A percentile compares a stretch with the other conserved stretches of the same genome.
Conservation (phyloP, 92 coral and sea anemone genomes). For the Virgularia gustaviana region DNA sequence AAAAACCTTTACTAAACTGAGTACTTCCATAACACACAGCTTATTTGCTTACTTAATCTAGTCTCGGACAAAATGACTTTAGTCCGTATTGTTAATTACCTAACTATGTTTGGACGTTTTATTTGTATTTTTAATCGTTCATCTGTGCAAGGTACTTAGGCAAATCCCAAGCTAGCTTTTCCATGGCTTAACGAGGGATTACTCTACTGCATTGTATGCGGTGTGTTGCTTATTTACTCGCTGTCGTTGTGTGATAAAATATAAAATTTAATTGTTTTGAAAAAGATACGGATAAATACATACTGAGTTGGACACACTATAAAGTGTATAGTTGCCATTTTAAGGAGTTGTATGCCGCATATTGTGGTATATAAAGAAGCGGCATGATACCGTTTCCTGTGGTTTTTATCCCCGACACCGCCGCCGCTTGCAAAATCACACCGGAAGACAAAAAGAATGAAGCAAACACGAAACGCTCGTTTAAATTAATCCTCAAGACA, state of each 20-base stretch:
- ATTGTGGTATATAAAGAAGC: conserved; percentile 17
- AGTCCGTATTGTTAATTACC: conserved; percentile 16
- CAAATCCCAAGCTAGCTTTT: conserved; percentile 13
- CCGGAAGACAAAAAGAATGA: conserved; percentile 11
- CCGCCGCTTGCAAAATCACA: conserved; percentile 9
- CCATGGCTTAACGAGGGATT: neutral
- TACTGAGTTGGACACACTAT: no score
- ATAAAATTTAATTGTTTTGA: no score
- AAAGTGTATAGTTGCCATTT: no score
- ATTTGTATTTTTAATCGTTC: conserved; percentile 27
- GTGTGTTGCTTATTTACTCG: neutral
- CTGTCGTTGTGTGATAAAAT: neutral
- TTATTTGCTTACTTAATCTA: conserved; percentile 30
- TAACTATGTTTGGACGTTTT: conserved; percentile 18
- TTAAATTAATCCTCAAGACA: no score
- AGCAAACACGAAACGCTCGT: no score
- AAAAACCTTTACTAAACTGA: no score
- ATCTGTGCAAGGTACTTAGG: conserved; percentile 13
- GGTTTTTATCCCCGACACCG: conserved; percentile 21
- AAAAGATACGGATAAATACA: no score
- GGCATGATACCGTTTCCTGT: conserved; percentile 24
- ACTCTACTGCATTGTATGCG: neutral
- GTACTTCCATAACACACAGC: neutral
- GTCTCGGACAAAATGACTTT: conserved; percentile 5
- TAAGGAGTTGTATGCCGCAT: neutral